Percentiles rank a stretch among this genome's conserved stretches.
Conservation (phyloP, 2,888 invertebrate species). For the Oligia strigilis region DNA sequence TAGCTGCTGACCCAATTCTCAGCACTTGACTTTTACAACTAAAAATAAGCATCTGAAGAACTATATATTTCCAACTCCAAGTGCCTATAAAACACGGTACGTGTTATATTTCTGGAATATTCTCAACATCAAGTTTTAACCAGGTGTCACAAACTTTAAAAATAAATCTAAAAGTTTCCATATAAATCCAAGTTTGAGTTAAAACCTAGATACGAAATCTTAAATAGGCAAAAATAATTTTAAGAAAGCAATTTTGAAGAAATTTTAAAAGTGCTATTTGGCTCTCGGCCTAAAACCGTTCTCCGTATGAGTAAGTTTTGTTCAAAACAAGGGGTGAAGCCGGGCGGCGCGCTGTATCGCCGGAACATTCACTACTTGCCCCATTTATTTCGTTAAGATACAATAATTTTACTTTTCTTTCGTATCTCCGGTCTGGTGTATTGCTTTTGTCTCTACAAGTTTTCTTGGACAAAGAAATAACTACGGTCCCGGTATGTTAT, state of each 20-base stretch:
- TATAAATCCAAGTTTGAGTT: constrained; percentile 57
- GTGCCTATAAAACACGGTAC: constrained; percentile 47
- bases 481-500: constrained; percentile 3
- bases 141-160: constrained; percentile 60
- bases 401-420: constrained; percentile 74
- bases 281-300: constrained; percentile 70
- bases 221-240: constrained; percentile 56
- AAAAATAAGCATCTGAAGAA: constrained; percentile 39
- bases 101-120: constrained; percentile 60
- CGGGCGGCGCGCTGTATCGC: constrained; percentile 69
- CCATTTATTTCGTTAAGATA: constrained; percentile 82
- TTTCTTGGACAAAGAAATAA: constrained; percentile 57
- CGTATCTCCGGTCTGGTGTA: constrained; percentile 67
- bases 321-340: constrained; percentile 70
- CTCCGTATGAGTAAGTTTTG: constrained; percentile 72
- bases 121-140: constrained; percentile 56
- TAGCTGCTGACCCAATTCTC: constrained; percentile 39
- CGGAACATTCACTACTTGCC: constrained; percentile 72
- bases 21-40: constrained; percentile 33
- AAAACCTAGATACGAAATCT: constrained; percentile 42
- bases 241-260: constrained; percentile 48
- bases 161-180: constrained; percentile 58
- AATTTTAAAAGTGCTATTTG: constrained; percentile 63
- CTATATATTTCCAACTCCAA: constrained; percentile 31
- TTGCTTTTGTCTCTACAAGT: constrained; percentile 61